These are phyloP conservation scores for Papilio glaucus DNA, from an alignment of 1,140 invertebrate species.

Conservation along the genomic window DNA sequence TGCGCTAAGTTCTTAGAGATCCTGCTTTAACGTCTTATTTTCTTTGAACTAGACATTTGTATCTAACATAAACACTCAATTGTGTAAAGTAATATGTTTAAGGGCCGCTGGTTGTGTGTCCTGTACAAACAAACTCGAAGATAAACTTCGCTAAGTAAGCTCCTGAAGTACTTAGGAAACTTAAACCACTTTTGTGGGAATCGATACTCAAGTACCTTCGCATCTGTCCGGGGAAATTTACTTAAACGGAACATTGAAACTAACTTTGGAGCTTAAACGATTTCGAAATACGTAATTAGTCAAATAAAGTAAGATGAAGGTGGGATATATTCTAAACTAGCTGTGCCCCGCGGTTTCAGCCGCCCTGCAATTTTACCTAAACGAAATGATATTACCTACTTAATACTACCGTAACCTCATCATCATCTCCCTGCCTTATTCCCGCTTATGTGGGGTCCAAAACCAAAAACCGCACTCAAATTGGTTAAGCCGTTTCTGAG, in stretches of 20 bases:
- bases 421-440: no score
- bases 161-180: conserved; percentile 31
- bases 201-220: conserved; percentile 8
- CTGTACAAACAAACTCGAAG: conserved; percentile 27
- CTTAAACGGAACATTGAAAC: conserved; percentile 14
- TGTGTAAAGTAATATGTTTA: conserved; percentile 27
- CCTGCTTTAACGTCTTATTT: no score
- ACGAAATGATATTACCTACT: no score
- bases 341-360: no score
- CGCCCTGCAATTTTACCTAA: no score
- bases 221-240: conserved; percentile 10
- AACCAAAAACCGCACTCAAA: no score
- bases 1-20: no score
- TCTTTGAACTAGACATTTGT: not conserved
- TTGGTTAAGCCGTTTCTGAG: no score
- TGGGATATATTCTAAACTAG: no score
- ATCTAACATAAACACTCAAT: conserved; percentile 8
- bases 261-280: conserved; percentile 16
- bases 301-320: not conserved
- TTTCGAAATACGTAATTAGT: conserved; percentile 16
- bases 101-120: conserved; percentile 12
- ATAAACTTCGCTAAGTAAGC: conserved; percentile 28
- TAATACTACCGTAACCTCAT: no score
- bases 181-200: conserved; percentile 30
- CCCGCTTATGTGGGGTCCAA: no score